Conservation (phyloP, 2,888 invertebrate genomes). For the Melanophora roralis region DNA sequence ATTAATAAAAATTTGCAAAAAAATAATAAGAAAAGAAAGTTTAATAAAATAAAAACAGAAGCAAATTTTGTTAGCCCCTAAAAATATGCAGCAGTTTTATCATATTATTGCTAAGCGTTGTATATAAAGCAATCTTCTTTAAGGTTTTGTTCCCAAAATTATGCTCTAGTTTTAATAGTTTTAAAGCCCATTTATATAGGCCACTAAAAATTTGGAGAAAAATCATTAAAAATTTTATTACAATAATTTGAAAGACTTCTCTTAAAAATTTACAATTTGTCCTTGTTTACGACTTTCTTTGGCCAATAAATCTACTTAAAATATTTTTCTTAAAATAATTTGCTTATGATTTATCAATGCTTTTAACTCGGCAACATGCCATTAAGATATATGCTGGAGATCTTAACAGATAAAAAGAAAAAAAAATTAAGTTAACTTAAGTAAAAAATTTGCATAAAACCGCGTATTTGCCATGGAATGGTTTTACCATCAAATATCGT, state of each 20-base stretch:
- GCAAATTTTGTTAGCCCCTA: neutral
- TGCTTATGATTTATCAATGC: conserved; percentile 60
- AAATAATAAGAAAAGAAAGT: neutral
- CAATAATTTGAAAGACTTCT: too few relatives aligned
- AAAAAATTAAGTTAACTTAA: neutral
- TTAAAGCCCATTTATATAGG: too few relatives aligned
- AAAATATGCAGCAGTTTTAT: neutral
- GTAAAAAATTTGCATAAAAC: conserved; percentile 59
- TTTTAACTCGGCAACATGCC: conserved; percentile 35
- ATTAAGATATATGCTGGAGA: too few relatives aligned
- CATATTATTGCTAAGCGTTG: too few relatives aligned
- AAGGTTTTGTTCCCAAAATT: too few relatives aligned
- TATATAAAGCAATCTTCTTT: too few relatives aligned
- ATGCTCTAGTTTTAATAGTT: too few relatives aligned
- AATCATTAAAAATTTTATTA: too few relatives aligned
- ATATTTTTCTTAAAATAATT: conserved; percentile 6
- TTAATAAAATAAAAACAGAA: neutral
- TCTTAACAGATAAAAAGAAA: neutral
- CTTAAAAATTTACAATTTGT: too few relatives aligned
- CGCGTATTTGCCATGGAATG: conserved; percentile 48
- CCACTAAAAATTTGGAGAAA: too few relatives aligned
- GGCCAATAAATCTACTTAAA: conserved; percentile 38
- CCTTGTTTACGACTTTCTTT: neutral
- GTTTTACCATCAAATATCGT: conserved; percentile 27
- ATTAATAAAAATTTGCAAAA: conserved; percentile 21